Percentiles rank a stretch among this genome's conserved stretches.
Conservation (phyloP, 2,888 invertebrate species). For the Cancer borealis region DNA sequence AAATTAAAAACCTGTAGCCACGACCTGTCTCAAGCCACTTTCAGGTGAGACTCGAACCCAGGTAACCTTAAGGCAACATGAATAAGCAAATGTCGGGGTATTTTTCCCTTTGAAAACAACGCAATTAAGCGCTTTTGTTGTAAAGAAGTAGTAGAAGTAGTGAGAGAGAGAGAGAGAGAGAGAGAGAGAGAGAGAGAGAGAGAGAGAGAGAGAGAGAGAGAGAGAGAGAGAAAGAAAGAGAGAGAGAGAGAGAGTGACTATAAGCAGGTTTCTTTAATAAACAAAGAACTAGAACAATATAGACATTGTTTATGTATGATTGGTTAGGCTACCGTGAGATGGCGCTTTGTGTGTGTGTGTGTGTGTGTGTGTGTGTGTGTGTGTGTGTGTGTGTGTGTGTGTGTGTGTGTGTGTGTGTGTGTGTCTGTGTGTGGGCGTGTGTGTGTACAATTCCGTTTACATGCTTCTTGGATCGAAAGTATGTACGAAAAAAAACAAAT, state of each 20-base stretch:
- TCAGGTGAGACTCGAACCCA: background rate
- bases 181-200: background rate
- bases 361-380: constrained; percentile 13
- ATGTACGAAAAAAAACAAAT: background rate
- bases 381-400: constrained; percentile 6
- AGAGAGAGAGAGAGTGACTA: background rate
- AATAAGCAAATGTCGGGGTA: background rate
- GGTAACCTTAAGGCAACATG: background rate
- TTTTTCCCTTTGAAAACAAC: background rate
- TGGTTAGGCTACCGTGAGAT: background rate
- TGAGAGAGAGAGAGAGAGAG: constrained; percentile 23
- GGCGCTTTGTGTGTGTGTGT: background rate
- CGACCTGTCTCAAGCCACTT: background rate
- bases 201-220: background rate
- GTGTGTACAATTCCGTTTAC: background rate
- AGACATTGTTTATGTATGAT: background rate
- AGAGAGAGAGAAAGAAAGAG: constrained; percentile 2
- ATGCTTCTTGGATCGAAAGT: background rate
- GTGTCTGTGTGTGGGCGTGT: background rate
- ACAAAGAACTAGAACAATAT: background rate
- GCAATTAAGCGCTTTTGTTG: background rate
- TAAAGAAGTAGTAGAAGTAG: background rate
- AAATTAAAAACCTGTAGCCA: background rate
- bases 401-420: background rate
- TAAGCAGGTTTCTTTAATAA: background rate